Evolutionary conservation across 2,113 vertebrate species (phyloP), one percentile per base, ranked within the genome.

Genomic region (Hucho hucho): DNA sequence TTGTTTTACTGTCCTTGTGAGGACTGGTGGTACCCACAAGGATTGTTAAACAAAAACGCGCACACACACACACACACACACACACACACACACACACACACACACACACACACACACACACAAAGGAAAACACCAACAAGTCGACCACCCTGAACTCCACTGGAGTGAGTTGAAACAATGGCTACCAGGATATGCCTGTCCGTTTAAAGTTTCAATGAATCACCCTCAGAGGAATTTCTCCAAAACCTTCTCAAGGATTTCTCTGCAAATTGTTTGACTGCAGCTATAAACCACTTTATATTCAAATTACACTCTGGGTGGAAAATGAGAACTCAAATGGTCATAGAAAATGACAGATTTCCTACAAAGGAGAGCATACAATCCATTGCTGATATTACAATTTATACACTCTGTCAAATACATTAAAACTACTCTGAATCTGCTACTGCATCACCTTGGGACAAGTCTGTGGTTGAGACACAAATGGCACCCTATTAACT

Each of bases 191-290:
- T 72, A 28, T 20, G 65, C 65, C 22, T 20, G 69, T 53, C 63
- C 70, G 75, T 77, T 83, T 83, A 89, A 83, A 70, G 69, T 84
- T 87, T 79, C 77, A 83, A 89, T 90, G 81, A 88, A 88, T 89
- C 88, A 86, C 69, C 69, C 78, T 81, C 70, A 72, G n/a, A 75
- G 16, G 75, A 72, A 56, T 86, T 80, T 87, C 80, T 64, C 9
- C 0, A 43, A 43, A 43, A 43, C 74, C 83, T 88, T 86, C 72
- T 86, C 83, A 84, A 83, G 77, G 79, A 82, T 87, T 75, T 72
- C 72, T 77, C 72, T 76, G 70, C 56, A 75, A 59, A 81, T 74
- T 3, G 46, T 68, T 14, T 75, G 68, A 77, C 79, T 80, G 28
- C 16, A 53, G 49, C 49, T 87, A 64, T 70, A 74, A 75, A 71